Percentiles rank a stretch among this genome's conserved stretches.
phyloP scores from a whole-genome alignment of 1,140 invertebrate genomes.

The Philotrypesis tridentata region DNA sequence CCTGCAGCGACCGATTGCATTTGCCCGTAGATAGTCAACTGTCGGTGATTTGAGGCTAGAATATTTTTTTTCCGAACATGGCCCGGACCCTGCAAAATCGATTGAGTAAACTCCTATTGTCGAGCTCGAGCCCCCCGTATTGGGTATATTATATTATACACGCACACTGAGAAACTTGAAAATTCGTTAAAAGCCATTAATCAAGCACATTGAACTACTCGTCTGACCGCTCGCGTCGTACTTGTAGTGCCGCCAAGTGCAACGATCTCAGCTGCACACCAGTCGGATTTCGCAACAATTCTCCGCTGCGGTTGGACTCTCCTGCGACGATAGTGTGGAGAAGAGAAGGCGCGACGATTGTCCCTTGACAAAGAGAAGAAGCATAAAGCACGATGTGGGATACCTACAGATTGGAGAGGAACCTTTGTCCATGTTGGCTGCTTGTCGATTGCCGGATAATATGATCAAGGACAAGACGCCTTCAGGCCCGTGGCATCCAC shows the following conservation, averaged over 20 bases:
- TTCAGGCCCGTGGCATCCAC: background rate
- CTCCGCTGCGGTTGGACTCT: background rate
- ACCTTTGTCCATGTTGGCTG: background rate
- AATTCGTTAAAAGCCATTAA: background rate
- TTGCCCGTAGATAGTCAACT: background rate
- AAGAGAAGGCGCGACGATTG: background rate
- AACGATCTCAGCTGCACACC: background rate
- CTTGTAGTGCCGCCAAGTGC: slow-evolving; percentile 1
- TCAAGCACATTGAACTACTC: background rate
- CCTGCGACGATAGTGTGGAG: background rate
- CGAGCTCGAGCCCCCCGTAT: background rate
- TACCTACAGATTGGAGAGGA: no score
- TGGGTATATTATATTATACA: background rate
- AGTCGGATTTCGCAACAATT: background rate
- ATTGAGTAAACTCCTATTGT: background rate
- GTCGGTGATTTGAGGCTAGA: background rate
- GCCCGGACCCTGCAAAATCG: background rate
- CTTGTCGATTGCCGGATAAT: background rate
- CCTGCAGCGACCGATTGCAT: no score
- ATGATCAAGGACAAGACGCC: background rate
- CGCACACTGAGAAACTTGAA: background rate
- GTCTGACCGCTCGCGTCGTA: no score
- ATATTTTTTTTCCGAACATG: background rate
- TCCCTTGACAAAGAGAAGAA: background rate
- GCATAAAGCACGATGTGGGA: background rate